Evolutionary conservation across 1,140 invertebrate species (phyloP).

Genomic region (Bombus superbus): DNA sequence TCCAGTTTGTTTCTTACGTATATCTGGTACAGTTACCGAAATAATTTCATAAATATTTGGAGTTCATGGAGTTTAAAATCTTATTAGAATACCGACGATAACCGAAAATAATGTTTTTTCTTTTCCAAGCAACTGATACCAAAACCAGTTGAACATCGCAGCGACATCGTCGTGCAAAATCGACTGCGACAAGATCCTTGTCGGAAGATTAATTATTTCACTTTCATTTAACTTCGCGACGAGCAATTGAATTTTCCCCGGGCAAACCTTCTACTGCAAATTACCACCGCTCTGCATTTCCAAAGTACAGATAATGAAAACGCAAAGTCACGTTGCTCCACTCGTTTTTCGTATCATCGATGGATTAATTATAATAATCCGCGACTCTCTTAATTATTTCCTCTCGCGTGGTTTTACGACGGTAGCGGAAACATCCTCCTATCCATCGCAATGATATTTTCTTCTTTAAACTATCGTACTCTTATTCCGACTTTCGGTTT

Average conservation of each 20-base stretch:
- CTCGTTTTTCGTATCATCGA: background rate
- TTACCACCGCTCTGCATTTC: background rate
- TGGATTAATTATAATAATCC: background rate
- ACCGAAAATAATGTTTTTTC: background rate
- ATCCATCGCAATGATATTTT: background rate
- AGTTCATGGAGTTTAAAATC: background rate
- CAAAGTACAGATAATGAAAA: background rate
- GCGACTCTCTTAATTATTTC: background rate
- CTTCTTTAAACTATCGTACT: no score
- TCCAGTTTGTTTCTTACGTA: background rate
- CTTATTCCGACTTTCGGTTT: background rate
- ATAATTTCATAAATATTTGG: background rate
- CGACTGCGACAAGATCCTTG: background rate
- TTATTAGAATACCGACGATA: background rate
- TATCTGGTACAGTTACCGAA: background rate
- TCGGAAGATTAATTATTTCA: slow-evolving; percentile 15
- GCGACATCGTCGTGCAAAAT: background rate
- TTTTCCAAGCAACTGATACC: background rate
- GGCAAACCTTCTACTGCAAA: background rate
- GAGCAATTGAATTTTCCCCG: background rate
- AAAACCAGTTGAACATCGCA: background rate
- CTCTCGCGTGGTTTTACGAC: background rate
- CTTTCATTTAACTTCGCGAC: background rate
- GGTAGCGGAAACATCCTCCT: background rate
- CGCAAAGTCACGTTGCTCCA: background rate